Evolutionary conservation across 2,113 vertebrate genomes (phyloP), one percentile per base, ranked within the genome.

Genomic region (Callocephalon fimbriatum): DNA sequence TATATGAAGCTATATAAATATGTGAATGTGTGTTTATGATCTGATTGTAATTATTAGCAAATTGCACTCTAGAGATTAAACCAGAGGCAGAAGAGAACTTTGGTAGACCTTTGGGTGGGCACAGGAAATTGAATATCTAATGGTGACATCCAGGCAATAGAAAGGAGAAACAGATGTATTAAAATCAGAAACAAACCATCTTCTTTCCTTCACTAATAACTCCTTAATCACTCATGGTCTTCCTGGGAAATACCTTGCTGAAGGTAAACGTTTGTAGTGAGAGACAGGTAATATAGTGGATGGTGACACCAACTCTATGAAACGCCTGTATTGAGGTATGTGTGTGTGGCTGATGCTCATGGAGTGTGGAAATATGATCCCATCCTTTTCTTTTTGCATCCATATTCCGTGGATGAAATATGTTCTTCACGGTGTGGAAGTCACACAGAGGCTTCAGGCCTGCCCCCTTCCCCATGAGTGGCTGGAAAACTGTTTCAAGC

Each of bases 351-450:
- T 66, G 80, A 56, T 61, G 45, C 51, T 54, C 45, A 12, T 4
- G 10, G 45, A 66, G 32, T 7, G 27, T 35, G 40, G 40, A 80
- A 68, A 31, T 61, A 44, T 3, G 61, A 7, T 54, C 85, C 47
- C 45, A 56, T 62, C 51, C 21, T 81, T 81, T 71, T 67, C 10
- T 31, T 76, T 72, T 27, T 77, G 37, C 32, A 40, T 67, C 58
- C 25, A 4, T 72, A 23, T 3, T 71, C 32, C 20, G 4, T 13
- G 20, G 35, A 29, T 2, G 2, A 50, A 84, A 74, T 62, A 56
- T 0, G 2, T 84, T 84, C 45, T 44, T 65, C 31, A 31, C 19
- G 32, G 74, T 0, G 0, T 38, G 71, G 75, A 54, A 66, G 32
- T 37, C 26, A 32, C 20, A 20, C 31, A 38, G 63, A 50, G 31